These are phyloP conservation scores for Coecobrya sp. DNA, from an alignment of 2,888 invertebrate genomes.

Conservation along the genomic window DNA sequence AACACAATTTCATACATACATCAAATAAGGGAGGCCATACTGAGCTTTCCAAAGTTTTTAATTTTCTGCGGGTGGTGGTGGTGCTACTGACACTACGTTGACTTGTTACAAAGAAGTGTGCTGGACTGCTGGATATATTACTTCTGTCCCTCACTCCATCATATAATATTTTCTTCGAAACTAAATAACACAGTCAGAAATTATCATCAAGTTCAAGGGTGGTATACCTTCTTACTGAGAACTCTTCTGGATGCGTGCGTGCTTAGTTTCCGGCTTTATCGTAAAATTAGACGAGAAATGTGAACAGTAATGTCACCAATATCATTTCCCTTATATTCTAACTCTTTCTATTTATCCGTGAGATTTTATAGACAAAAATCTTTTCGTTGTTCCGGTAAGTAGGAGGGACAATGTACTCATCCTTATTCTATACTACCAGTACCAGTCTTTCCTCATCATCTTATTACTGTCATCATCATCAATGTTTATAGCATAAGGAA, in stretches of 20 bases:
- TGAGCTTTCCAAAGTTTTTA: slow-evolving; percentile 63
- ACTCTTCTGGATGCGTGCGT: background rate
- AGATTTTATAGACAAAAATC: background rate
- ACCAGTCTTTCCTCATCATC: background rate
- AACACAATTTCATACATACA: background rate
- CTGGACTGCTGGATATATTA: background rate
- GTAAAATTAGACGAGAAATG: slow-evolving; percentile 9
- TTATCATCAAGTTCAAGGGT: slow-evolving; percentile 75
- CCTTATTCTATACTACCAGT: background rate
- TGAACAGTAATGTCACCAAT: background rate
- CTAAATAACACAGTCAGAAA: background rate
- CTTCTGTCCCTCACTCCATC: background rate
- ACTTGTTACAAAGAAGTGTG: slow-evolving; percentile 10
- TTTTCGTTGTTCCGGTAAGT: background rate
- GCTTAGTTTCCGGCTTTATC: background rate
- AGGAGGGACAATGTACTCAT: background rate
- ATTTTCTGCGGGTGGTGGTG: slow-evolving; percentile 49
- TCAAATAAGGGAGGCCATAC: background rate
- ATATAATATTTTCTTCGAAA: background rate
- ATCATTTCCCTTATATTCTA: slow-evolving; percentile 31
- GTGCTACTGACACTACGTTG: slow-evolving; percentile 24
- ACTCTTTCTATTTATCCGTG: background rate
- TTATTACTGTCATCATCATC: slow-evolving; percentile 1
- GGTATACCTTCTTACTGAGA: background rate
- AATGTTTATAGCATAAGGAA: background rate